Evolutionary conservation across 2,888 invertebrate species (phyloP), one percentile per base, ranked within the genome.

Genomic region (Mechanitis mazaeus): DNA sequence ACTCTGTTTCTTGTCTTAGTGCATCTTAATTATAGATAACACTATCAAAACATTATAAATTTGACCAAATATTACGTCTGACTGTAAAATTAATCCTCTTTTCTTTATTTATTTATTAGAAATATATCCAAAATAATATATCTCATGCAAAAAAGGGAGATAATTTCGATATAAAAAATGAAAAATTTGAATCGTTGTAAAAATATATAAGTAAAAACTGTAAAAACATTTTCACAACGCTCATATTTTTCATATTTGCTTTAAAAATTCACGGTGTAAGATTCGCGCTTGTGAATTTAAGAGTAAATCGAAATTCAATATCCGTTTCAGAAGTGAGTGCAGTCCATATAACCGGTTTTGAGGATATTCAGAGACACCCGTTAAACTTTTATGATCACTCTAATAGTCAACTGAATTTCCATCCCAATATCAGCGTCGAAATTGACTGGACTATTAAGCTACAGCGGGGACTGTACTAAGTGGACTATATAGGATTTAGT

Each of bases 241-340:
- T 1, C 50, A 50, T 31, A 50, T 50, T 50, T 50, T 56, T 53
- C 42, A 56, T 60, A 59, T 59, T 50, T 50, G 50, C 45, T 59
- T 61, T 53, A 54, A 61, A 61, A 61, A 57, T 57, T 58, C 61
- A 63, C 63, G 55, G 46, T 54, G 55, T 58, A 59, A 59, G 59
- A 61, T 61, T 64, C 62, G 63, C 66, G 59, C 64, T 65, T 64
- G 61, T 57, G 55, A 68, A 57, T 56, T 59, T 56, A 61, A 60
- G 66, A 61, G 67, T 71, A 68, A 74, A 75, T 73, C 70, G 72
- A 74, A 74, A 75, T 71, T 71, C 73, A 71, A 75, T 76, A 76
- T 74, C 71, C 70, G 72, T 55, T 60, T 55, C 50, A 50, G 50
- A 50, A 50, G 50, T 63, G 67, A 63, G 64, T 69, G 69, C 64